phyloP scores from a whole-genome alignment of 2,797 vertebrate species.

The Remorina albescens region DNA sequence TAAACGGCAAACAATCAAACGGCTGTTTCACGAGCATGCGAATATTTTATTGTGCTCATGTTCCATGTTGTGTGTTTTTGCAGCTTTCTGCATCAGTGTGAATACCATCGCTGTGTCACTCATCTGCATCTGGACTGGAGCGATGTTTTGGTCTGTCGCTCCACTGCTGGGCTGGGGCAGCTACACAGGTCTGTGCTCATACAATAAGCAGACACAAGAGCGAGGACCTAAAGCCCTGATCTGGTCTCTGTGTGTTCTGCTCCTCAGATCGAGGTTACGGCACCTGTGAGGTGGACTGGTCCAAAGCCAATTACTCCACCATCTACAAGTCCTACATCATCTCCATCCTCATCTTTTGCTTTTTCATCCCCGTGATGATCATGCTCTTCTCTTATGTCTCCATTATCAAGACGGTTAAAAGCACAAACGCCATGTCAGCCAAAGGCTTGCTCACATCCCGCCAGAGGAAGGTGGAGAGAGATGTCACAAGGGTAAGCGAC shows the following conservation, averaged over 20 bases:
- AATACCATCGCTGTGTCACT: constrained; percentile 85
- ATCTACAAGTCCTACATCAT: constrained; percentile 91
- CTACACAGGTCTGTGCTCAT: constrained; percentile 87
- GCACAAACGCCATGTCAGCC: constrained; percentile 86
- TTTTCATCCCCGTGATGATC: constrained; percentile 87
- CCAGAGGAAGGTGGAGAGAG: constrained; percentile 88
- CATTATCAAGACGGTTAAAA: constrained; percentile 91
- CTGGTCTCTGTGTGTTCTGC: constrained; percentile 17
- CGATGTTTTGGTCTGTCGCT: constrained; percentile 90
- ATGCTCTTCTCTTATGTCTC: constrained; percentile 89
- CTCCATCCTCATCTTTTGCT: constrained; percentile 90
- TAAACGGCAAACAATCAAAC: constrained; percentile 15
- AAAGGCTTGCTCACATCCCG: constrained; percentile 83
- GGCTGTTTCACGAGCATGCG: constrained; percentile 3
- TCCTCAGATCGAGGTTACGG: constrained; percentile 88
- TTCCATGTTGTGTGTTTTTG: constrained; percentile 42
- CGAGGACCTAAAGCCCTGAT: neutral
- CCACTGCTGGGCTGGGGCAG: constrained; percentile 93
- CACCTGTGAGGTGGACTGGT: constrained; percentile 93
- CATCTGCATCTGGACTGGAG: constrained; percentile 89
- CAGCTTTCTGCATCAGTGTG: constrained; percentile 88
- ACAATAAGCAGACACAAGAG: neutral
- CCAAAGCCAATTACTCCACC: constrained; percentile 92
- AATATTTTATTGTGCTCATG: constrained; percentile 6
- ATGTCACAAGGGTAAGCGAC: constrained; percentile 84